Conservation (phyloP, 2,113 vertebrate species). For the Hemiscyllium ocellatum region DNA sequence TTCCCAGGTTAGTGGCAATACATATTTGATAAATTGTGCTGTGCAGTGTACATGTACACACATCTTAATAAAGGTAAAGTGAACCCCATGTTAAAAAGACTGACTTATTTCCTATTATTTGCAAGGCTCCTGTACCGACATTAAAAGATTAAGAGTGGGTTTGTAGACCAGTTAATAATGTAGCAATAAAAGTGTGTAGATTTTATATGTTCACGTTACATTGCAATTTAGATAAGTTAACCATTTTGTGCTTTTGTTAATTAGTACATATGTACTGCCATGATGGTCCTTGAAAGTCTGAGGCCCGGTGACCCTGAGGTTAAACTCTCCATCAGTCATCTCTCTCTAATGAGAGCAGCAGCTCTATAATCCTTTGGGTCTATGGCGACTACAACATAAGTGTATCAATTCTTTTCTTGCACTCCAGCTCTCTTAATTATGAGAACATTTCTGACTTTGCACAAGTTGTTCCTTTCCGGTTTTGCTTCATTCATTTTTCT, state of each 20-base stretch:
- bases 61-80: background rate
- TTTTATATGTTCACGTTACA: background rate
- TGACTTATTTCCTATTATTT: background rate
- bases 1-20: constrained; percentile 39
- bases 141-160: background rate
- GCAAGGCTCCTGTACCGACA: background rate
- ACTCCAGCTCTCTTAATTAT: too few species aligned
- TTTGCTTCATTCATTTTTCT: background rate
- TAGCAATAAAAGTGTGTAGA: background rate
- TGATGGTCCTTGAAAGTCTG: too few species aligned
- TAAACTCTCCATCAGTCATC: too few species aligned
- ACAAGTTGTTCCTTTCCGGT: background rate
- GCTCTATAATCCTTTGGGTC: too few species aligned
- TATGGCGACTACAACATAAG: too few species aligned
- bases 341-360: too few species aligned
- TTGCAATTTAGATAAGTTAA: background rate
- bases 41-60: background rate
- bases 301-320: too few species aligned
- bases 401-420: background rate
- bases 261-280: background rate
- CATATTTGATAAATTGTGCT: background rate
- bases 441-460: background rate
- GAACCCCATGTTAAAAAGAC: background rate
- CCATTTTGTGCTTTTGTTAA: background rate
- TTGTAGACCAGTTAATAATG: background rate